Base-by-base conservation (phyloP, 2,797 vertebrate species). In the Natrix natrix region DNA sequence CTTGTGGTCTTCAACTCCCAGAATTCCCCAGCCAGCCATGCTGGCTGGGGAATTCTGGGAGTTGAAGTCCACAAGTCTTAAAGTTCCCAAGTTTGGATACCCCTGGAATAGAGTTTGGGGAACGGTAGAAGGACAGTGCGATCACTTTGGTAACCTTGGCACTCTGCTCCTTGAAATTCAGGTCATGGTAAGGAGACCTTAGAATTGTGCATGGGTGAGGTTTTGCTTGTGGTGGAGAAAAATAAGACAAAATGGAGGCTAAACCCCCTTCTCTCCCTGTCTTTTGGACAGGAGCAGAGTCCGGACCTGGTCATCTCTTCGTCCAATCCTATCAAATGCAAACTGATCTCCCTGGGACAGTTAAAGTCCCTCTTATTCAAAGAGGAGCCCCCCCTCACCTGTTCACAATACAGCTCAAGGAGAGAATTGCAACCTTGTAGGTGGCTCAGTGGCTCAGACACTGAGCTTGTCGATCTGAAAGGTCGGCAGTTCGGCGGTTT, bases 111-210 rank as follows among this genome's bases (percentile, higher is more conserved):
- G n/a, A 95, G 52, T 8, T 59, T 48, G 0, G 1, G 87, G 56
- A 66, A 92, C 95, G 92, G 94, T 96, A 94, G 96, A 95, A 78
- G 11, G 78, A 59, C 94, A 94, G 93, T 94, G 83, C 95, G 94
- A 94, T 92, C 91, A 93, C 26, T 94, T 92, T 92, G 94, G 94
- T 93, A 91, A 92, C 96, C 96, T 97, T 95, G 94, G 43, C 93
- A 92, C 95, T 92, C 93, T 88, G 52, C 48, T 22, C 92, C 92
- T 89, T 93, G 54, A 78, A 43, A 8, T 89, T 43, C 87, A 8
- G 0, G 90, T 83, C 90, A 48, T 90, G 20, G 55, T 26, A 24
- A 43, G 10, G 37, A 89, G 60, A 48, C 10, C 37, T 22, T 48
- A 11, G 24, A 48, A 10, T 11, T 12, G 20, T 48, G 74, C 37